These are phyloP conservation scores for Caiman crocodilus DNA, from an alignment of 2,797 vertebrate genomes.

Conservation along the genomic window DNA sequence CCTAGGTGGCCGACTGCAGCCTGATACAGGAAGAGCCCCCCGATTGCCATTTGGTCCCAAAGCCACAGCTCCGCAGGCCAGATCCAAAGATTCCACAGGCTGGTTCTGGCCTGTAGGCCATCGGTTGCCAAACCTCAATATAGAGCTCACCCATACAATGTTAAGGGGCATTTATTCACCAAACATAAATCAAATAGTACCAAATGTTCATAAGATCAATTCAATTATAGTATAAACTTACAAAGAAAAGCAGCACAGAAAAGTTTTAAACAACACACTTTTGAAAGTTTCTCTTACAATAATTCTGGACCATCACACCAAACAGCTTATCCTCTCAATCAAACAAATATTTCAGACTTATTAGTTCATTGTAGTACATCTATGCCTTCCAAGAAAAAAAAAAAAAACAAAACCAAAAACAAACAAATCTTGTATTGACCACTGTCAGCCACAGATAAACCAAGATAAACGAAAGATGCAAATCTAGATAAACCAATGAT, in stretches of 20 bases:
- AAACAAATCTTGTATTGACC: background rate
- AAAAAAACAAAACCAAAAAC: too few relatives aligned
- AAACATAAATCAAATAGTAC: background rate
- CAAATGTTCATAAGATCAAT: background rate
- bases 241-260: background rate
- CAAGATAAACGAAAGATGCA: background rate
- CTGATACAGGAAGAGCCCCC: too few relatives aligned
- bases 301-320: background rate
- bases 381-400: background rate
- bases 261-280: background rate
- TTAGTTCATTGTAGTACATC: background rate
- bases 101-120: too few relatives aligned
- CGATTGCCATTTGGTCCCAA: background rate
- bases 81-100: too few relatives aligned
- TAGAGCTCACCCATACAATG: background rate
- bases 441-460: background rate
- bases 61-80: too few relatives aligned
- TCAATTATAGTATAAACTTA: background rate
- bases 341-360: background rate
- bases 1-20: too few relatives aligned
- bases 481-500: background rate
- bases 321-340: background rate
- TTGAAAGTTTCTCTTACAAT: background rate
- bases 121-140: background rate
- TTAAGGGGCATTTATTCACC: background rate